A percentile compares a stretch with the other conserved stretches of the same genome.
Conservation (phyloP, 1,140 invertebrate species). For the Aphelenchoides besseyi region DNA sequence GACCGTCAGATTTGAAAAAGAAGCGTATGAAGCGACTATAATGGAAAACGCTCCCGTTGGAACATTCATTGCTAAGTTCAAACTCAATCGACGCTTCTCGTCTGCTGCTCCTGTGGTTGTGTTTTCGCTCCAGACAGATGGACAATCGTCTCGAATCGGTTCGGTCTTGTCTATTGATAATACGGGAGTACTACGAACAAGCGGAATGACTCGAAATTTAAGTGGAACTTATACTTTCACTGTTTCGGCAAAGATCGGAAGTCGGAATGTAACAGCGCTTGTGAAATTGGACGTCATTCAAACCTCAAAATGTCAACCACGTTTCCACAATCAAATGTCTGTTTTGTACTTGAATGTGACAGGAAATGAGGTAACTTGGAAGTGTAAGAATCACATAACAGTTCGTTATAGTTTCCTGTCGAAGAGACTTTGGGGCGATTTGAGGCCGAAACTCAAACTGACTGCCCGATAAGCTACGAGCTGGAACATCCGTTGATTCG, state of each 20-base stretch:
- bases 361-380: not conserved
- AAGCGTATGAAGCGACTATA: not conserved
- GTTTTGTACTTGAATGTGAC: not conserved
- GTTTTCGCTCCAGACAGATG: not conserved
- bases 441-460: not conserved
- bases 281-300: not conserved
- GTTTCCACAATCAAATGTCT: not conserved
- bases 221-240: not conserved
- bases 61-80: not conserved
- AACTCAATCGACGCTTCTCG: not conserved
- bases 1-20: not conserved
- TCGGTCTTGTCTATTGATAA: slow-evolving; percentile 1
- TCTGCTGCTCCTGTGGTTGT: not conserved
- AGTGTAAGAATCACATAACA: too few species aligned
- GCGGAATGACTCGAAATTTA: not conserved
- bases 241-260: not conserved
- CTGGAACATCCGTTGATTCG: not conserved
- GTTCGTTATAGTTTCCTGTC: not conserved
- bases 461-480: not conserved
- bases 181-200: not conserved
- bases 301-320: not conserved
- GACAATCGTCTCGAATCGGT: not conserved
- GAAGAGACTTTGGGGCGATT: slow-evolving; percentile 1
- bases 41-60: not conserved
- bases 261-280: not conserved